Conservation (phyloP, 2,888 invertebrate genomes). For the Julus scanicus region DNA sequence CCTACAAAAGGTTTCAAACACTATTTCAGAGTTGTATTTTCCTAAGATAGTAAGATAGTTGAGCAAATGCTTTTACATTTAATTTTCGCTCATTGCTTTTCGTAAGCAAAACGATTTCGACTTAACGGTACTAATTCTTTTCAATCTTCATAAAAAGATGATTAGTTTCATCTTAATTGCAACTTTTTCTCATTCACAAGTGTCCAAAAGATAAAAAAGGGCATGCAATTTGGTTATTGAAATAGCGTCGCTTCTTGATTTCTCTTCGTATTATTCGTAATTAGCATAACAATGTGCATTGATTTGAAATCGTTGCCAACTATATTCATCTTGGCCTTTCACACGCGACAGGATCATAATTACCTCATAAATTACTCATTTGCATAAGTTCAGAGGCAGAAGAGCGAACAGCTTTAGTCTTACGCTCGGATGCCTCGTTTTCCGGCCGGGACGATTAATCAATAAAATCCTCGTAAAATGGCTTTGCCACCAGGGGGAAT, state of each 20-base stretch:
- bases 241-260: constrained; percentile 30
- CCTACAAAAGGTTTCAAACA: no score
- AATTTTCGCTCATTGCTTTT: neutral
- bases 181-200: neutral
- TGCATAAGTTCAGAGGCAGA: constrained; percentile 52
- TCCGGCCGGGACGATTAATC: constrained; percentile 26
- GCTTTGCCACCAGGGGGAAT: constrained; percentile 16
- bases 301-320: constrained; percentile 55
- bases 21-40: no score
- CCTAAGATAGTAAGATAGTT: no score
- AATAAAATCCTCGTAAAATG: constrained; percentile 1
- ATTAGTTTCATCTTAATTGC: neutral
- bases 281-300: constrained; percentile 56
- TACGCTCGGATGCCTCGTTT: neutral
- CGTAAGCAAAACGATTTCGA: neutral
- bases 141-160: neutral
- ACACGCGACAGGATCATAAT: constrained; percentile 56
- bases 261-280: constrained; percentile 52
- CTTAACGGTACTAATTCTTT: neutral
- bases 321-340: constrained; percentile 55
- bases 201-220: neutral
- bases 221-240: neutral
- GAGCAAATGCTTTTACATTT: neutral
- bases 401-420: constrained; percentile 28
- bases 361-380: constrained; percentile 57